Evolutionary conservation across 2,113 vertebrate genomes (phyloP).

Genomic region (Papio anubis): DNA sequence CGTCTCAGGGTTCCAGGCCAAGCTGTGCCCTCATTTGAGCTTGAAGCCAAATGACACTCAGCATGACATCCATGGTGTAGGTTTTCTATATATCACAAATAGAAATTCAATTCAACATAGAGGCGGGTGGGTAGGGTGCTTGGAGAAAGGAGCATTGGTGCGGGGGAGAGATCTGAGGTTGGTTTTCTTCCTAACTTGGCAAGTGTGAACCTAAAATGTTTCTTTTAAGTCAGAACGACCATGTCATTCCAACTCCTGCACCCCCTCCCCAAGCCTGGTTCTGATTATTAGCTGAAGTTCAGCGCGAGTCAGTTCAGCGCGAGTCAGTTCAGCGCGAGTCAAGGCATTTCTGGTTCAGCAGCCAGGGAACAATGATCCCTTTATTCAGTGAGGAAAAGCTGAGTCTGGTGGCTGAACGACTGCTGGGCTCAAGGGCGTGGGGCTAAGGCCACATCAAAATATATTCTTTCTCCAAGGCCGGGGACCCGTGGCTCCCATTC

Average conservation of each 20-base stretch:
- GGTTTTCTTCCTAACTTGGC: neutral
- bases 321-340: neutral
- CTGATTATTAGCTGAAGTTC: constrained; percentile 47
- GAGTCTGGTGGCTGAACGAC: neutral
- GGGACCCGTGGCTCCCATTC: accelerated
- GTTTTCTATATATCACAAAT: neutral
- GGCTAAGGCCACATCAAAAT: constrained; percentile 54
- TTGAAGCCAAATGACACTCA: neutral
- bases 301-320: neutral
- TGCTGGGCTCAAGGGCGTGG: neutral
- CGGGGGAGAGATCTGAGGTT: neutral
- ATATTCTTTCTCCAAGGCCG: neutral
- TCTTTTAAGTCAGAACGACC: constrained; percentile 47
- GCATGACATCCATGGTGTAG: neutral
- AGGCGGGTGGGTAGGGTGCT: neutral
- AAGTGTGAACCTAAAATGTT: neutral
- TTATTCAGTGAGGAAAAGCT: neutral
- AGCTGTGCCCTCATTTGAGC: neutral
- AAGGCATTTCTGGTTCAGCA: neutral
- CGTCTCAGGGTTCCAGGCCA: neutral
- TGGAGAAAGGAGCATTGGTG: accelerated
- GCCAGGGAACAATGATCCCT: constrained; percentile 5
- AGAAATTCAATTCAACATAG: neutral
- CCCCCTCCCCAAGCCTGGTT: neutral
- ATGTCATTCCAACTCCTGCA: constrained; percentile 30